A percentile compares a stretch with the other conserved stretches of the same genome.
phyloP scores from a whole-genome alignment of 2,113 vertebrate species.

The Pomatorhinus ruficollis region DNA sequence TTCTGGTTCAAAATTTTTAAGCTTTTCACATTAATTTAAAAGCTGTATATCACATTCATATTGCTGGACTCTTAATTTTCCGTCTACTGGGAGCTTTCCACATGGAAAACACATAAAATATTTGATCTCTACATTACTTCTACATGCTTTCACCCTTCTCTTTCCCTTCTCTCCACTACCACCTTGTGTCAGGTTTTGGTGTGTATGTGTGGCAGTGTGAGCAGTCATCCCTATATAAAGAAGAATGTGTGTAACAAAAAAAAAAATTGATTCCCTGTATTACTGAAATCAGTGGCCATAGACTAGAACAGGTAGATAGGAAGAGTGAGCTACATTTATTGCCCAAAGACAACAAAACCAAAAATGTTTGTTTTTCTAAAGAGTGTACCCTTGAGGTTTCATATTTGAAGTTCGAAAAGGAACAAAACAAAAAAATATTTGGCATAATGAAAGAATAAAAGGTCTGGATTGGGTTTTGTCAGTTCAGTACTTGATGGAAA shows the following conservation, averaged over 20 bases:
- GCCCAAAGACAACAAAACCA: not conserved
- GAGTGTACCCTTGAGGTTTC: fast-evolving
- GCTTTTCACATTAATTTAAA: not conserved
- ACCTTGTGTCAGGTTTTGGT: conserved; percentile 30
- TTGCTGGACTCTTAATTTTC: not conserved
- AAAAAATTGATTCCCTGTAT: not conserved
- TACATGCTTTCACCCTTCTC: not conserved
- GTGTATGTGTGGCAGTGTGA: not conserved
- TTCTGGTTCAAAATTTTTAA: not conserved
- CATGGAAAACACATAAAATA: not conserved
- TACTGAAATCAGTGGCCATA: not conserved
- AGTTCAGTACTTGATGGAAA: not conserved
- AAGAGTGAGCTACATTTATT: not conserved
- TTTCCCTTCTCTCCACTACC: conserved; percentile 35
- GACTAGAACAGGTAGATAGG: not conserved
- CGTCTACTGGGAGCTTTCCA: not conserved
- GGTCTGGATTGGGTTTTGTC: not conserved
- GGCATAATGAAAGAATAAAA: not conserved
- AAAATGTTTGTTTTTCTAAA: not conserved
- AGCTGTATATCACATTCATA: not conserved
- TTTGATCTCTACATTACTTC: not conserved
- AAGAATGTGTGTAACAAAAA: not conserved
- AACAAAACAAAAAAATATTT: not conserved
- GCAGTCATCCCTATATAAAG: not conserved
- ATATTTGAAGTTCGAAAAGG: not conserved